Percentiles rank a stretch among this genome's conserved stretches.
Conservation (phyloP, 2,888 invertebrate genomes). For the Clusia tigrina region DNA sequence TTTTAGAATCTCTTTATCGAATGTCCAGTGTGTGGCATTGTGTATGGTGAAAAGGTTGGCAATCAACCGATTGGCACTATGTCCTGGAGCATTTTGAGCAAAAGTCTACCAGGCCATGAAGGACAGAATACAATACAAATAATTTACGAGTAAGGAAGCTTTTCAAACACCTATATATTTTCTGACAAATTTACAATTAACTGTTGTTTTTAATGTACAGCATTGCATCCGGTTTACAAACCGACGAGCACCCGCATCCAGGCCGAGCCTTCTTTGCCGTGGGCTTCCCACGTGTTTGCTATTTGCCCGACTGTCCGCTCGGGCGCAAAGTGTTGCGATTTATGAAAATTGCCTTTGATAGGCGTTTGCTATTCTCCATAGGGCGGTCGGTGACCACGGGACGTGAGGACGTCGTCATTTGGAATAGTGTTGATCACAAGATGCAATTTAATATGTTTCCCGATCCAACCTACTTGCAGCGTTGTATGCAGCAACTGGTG, state of each 20-base stretch:
- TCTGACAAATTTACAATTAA: background rate
- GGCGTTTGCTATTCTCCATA: constrained; percentile 84
- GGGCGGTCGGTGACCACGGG: constrained; percentile 90
- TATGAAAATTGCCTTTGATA: constrained; percentile 83
- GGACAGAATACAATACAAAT: constrained; percentile 79
- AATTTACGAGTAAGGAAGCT: constrained; percentile 75
- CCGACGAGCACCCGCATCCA: constrained; percentile 79
- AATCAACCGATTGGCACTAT: constrained; percentile 85
- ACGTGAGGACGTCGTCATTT: constrained; percentile 87
- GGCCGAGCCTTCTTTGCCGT: constrained; percentile 88
- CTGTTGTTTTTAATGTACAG: constrained; percentile 61
- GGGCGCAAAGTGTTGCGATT: constrained; percentile 80
- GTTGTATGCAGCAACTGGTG: constrained; percentile 65
- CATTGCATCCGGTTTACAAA: constrained; percentile 86
- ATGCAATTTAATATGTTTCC: constrained; percentile 81
- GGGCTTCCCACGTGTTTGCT: constrained; percentile 83
- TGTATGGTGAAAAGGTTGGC: constrained; percentile 81
- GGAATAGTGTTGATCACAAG: constrained; percentile 91
- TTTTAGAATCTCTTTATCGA: constrained; percentile 75
- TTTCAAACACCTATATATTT: background rate
- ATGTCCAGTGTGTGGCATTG: constrained; percentile 86
- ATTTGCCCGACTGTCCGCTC: constrained; percentile 83
- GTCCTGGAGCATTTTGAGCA: constrained; percentile 79
- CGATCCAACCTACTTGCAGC: constrained; percentile 78
- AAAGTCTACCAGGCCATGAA: constrained; percentile 74